phyloP scores from a whole-genome alignment of 2,797 vertebrate species.

The Sebastes matsubarae region DNA sequence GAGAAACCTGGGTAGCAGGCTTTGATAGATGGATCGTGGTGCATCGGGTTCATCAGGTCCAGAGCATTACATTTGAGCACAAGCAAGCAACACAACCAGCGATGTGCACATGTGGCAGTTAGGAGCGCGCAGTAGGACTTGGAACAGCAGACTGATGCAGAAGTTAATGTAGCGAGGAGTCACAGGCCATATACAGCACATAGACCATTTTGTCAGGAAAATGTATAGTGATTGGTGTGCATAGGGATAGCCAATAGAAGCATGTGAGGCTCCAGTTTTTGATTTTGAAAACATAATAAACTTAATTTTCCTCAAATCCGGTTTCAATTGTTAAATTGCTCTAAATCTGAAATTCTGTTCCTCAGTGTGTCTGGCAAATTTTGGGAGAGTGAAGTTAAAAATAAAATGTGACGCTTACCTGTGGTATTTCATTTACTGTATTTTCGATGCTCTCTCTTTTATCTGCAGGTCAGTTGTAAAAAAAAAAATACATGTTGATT shows the following conservation, averaged over 20 bases:
- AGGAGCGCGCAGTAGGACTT: not conserved
- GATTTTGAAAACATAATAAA: not conserved
- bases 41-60: not conserved
- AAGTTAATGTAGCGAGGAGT: not conserved
- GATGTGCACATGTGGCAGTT: not conserved
- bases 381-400: not conserved
- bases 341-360: not conserved
- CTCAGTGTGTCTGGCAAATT: no score
- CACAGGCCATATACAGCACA: no score
- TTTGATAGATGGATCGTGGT: not conserved
- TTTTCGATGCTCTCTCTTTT: rapidly evolving
- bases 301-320: not conserved
- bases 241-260: not conserved
- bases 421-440: not conserved
- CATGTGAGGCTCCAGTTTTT: not conserved
- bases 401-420: not conserved
- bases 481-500: not conserved
- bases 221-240: no score
- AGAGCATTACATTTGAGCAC: not conserved
- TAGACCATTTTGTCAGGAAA: not conserved
- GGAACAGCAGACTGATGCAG: not conserved
- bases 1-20: not conserved
- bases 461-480: not conserved
- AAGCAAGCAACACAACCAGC: not conserved
- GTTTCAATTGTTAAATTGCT: not conserved